Percentiles rank a stretch among this genome's conserved stretches.
phyloP scores from a whole-genome alignment of 2,888 invertebrate genomes.

The Amaurobius ferox region DNA sequence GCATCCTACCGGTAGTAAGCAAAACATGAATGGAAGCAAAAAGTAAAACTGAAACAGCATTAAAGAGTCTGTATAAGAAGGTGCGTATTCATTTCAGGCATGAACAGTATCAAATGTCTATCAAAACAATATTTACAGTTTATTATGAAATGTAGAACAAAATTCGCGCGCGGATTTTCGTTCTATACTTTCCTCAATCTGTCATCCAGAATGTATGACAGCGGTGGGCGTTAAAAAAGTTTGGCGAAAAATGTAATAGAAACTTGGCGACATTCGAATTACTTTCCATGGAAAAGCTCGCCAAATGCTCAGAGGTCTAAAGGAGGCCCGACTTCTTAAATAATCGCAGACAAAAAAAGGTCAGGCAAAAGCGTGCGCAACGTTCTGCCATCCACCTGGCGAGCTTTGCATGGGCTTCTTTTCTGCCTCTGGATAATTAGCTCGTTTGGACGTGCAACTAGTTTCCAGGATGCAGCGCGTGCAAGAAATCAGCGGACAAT shows the following conservation, averaged over 20 bases:
- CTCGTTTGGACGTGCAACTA: conserved; percentile 50
- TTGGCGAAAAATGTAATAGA: conserved; percentile 6
- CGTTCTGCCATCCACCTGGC: conserved; percentile 47
- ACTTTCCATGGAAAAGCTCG: conserved; percentile 7
- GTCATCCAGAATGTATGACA: conserved; percentile 3
- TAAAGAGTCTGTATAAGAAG: neutral
- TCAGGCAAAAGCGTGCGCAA: conserved; percentile 45
- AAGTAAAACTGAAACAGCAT: no score
- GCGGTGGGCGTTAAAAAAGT: conserved; percentile 7
- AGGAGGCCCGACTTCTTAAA: conserved; percentile 38
- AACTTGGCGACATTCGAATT: conserved; percentile 21
- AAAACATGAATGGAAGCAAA: no score
- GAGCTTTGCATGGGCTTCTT: conserved; percentile 36
- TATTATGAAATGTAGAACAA: conserved; percentile 8
- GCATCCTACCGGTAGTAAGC: no score
- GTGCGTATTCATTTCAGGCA: neutral
- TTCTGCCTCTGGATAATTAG: conserved; percentile 51
- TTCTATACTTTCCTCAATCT: neutral
- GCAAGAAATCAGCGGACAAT: conserved; percentile 46
- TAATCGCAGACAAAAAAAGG: conserved; percentile 55
- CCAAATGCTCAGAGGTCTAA: conserved; percentile 14
- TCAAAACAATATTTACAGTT: conserved; percentile 1
- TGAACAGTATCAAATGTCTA: neutral
- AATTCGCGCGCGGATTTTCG: neutral
- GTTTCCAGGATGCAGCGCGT: conserved; percentile 45